Conservation (phyloP, 1,140 invertebrate species). For the Polypedilum vanderplanki region DNA sequence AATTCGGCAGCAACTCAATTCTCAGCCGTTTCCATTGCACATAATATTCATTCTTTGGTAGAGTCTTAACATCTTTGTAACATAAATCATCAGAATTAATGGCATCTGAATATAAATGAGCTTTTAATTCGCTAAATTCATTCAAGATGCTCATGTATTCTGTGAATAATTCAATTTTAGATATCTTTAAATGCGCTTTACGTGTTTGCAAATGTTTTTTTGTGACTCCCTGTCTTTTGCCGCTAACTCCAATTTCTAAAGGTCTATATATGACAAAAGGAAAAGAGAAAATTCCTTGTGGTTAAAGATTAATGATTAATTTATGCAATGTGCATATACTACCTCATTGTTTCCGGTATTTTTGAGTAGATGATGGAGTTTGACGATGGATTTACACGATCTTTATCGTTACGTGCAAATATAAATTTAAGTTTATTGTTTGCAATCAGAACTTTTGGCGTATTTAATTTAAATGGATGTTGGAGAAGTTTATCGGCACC, state of each 20-base stretch:
- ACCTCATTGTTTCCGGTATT: constrained; percentile 37
- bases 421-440: constrained; percentile 43
- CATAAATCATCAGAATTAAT: constrained; percentile 37
- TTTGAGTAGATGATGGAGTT: constrained; percentile 56
- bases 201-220: constrained; percentile 57
- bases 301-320: constrained; percentile 26
- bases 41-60: constrained; percentile 43
- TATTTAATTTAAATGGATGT: constrained; percentile 38
- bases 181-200: constrained; percentile 51
- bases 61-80: constrained; percentile 48
- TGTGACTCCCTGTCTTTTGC: constrained; percentile 71
- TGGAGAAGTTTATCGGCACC: constrained; percentile 37
- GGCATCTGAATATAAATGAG: constrained; percentile 36
- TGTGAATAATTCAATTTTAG: constrained; percentile 56
- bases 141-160: constrained; percentile 49
- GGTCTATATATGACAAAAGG: constrained; percentile 46
- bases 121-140: constrained; percentile 35
- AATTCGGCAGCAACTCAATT: constrained; percentile 47
- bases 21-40: constrained; percentile 46
- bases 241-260: constrained; percentile 69
- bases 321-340: constrained; percentile 12
- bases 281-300: constrained; percentile 21
- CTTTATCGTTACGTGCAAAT: constrained; percentile 41
- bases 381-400: constrained; percentile 47
- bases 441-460: constrained; percentile 41